Conservation (phyloP, 1,140 invertebrate species). For the Hylaeus anthracinus region DNA sequence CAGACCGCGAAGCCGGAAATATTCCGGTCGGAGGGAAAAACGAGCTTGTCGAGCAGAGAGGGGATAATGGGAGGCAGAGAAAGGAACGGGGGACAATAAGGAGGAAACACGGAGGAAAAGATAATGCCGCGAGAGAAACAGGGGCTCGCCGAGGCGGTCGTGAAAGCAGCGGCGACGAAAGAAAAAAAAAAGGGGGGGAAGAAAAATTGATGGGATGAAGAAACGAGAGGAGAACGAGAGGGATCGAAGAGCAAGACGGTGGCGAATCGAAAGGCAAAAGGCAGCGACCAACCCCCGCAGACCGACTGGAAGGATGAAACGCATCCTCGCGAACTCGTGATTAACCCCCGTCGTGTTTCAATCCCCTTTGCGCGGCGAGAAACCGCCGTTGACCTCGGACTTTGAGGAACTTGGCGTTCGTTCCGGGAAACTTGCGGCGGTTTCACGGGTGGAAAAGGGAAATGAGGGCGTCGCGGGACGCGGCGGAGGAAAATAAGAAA, state of each 20-base stretch:
- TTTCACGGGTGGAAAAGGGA: conserved; percentile 19
- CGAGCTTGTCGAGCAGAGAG: background rate
- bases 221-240: background rate
- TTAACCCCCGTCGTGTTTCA: conserved; percentile 51
- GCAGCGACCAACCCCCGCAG: background rate
- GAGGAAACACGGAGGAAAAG: conserved; percentile 3
- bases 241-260: background rate
- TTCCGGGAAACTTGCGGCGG: conserved; percentile 30
- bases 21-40: background rate
- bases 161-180: background rate
- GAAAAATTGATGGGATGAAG: conserved; percentile 1
- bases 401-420: conserved; percentile 36
- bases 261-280: conserved; percentile 9
- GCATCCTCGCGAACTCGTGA: conserved; percentile 55
- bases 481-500: conserved; percentile 3
- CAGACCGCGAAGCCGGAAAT: conserved; percentile 1
- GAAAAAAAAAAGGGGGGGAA: background rate
- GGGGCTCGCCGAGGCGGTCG: background rate
- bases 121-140: background rate
- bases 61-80: background rate
- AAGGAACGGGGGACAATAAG: conserved; percentile 14
- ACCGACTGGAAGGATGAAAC: conserved; percentile 32
- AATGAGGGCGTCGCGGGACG: background rate
- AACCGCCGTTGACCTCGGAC: conserved; percentile 7
- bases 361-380: conserved; percentile 1